Conservation (phyloP, 2,113 vertebrate genomes). For the Octodon degus region DNA sequence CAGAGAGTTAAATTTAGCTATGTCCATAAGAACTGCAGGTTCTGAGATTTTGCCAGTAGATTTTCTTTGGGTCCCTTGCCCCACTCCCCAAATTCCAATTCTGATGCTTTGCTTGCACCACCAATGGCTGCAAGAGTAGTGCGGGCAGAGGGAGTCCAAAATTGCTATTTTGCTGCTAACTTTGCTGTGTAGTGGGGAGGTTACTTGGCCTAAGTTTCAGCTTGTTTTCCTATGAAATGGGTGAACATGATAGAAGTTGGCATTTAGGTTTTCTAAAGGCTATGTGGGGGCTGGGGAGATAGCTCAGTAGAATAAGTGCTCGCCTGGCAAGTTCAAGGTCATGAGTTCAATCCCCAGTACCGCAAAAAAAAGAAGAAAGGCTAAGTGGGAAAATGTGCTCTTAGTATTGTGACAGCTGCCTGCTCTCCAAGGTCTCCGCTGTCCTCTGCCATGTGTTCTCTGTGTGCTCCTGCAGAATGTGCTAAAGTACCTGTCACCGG, state of each 20-base stretch:
- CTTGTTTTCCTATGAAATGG: slow-evolving; percentile 20
- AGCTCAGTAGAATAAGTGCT: too few species aligned
- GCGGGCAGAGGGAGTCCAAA: not conserved
- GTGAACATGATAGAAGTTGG: not conserved
- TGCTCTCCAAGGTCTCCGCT: not conserved
- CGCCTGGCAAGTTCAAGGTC: too few species aligned
- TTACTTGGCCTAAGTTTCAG: not conserved
- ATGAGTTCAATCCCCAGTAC: too few species aligned
- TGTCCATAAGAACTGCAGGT: not conserved
- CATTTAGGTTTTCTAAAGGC: not conserved
- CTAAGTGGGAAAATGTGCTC: not conserved
- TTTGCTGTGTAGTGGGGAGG: not conserved
- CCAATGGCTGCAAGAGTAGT: not conserved
- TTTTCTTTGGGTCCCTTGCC: not conserved
- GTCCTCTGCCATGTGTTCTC: not conserved
- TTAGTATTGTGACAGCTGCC: not conserved
- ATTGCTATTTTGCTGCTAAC: not conserved
- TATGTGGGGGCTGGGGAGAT: not conserved
- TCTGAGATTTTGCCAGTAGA: not conserved
- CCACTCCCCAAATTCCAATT: not conserved
- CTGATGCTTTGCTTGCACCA: not conserved
- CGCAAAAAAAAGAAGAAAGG: too few species aligned
- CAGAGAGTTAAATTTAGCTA: not conserved
- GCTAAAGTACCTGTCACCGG: not conserved
- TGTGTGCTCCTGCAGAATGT: not conserved